A percentile compares a stretch with the other conserved stretches of the same genome.
Conservation (phyloP, 2,888 invertebrate species). For the Drosophila multiciliata region DNA sequence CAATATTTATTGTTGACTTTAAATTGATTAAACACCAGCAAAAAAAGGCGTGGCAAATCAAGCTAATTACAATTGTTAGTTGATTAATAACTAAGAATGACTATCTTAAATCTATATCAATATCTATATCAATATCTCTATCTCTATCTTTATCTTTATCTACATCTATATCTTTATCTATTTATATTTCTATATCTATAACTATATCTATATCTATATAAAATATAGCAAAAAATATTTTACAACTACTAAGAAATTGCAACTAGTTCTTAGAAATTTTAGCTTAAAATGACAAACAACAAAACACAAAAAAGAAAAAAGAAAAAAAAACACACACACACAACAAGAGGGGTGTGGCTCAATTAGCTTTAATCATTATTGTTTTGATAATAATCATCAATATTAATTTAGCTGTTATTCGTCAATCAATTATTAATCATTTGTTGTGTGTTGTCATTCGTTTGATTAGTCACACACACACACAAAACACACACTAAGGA, state of each 20-base stretch:
- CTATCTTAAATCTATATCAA: too few relatives aligned
- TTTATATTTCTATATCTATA: too few relatives aligned
- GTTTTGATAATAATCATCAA: background rate
- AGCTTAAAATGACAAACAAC: too few relatives aligned
- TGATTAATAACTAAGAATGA: background rate
- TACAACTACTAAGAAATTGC: background rate
- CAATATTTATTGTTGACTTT: background rate
- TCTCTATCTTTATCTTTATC: too few relatives aligned
- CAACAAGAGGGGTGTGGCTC: too few relatives aligned
- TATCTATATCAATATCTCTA: too few relatives aligned
- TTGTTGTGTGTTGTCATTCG: background rate
- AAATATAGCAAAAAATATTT: background rate
- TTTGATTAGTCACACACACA: slow-evolving; percentile 18
- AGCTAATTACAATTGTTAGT: slow-evolving; percentile 5
- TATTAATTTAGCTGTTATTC: background rate
- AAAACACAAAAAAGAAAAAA: background rate
- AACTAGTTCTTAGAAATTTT: background rate
- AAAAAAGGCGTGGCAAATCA: background rate
- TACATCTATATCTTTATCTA: too few relatives aligned
- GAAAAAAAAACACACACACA: background rate
- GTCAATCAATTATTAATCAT: background rate
- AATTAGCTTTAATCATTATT: background rate
- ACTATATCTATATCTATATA: too few relatives aligned
- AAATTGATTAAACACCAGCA: background rate
- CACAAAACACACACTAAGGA: background rate